Percentiles rank a stretch among this genome's conserved stretches.
phyloP scores from a whole-genome alignment of 2,888 invertebrate genomes.

The Oxytorus armatus region DNA sequence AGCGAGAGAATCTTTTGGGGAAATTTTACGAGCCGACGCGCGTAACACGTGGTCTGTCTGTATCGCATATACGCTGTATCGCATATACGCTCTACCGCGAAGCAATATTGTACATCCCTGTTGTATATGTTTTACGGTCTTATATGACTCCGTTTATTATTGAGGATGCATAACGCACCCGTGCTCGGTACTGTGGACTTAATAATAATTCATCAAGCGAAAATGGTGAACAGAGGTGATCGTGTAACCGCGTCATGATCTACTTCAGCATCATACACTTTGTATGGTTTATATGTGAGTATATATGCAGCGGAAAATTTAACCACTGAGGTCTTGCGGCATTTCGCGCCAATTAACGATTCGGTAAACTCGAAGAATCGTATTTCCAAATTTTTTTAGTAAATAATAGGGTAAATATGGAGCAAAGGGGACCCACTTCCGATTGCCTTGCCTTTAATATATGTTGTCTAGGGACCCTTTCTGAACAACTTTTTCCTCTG shows the following conservation, averaged over 20 bases:
- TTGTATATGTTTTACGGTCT: slow-evolving; percentile 11
- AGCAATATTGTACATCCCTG: slow-evolving; percentile 27
- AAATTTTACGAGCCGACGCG: slow-evolving; percentile 13
- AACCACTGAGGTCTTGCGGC: too few species aligned
- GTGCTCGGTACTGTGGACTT: slow-evolving; percentile 23
- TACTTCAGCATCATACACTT: too few species aligned
- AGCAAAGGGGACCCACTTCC: too few species aligned
- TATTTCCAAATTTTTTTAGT: too few species aligned
- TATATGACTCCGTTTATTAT: slow-evolving; percentile 35
- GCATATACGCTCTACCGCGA: slow-evolving; percentile 36
- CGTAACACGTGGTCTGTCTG: slow-evolving; percentile 11
- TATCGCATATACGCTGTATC: slow-evolving; percentile 20
- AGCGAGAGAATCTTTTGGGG: slow-evolving; percentile 13
- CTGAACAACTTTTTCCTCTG: too few species aligned
- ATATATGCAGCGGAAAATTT: too few species aligned
- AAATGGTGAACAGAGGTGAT: slow-evolving; percentile 20
- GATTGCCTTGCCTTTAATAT: too few species aligned
- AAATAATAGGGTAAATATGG: too few species aligned
- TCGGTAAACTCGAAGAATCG: too few species aligned
- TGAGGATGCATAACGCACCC: slow-evolving; percentile 5
- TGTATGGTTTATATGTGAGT: too few species aligned
- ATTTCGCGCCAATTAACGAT: too few species aligned
- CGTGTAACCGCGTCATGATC: background rate
- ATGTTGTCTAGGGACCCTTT: too few species aligned
- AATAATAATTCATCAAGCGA: slow-evolving; percentile 43